Conservation (phyloP, 1,140 invertebrate species). For the Hesperophylax magnus region DNA sequence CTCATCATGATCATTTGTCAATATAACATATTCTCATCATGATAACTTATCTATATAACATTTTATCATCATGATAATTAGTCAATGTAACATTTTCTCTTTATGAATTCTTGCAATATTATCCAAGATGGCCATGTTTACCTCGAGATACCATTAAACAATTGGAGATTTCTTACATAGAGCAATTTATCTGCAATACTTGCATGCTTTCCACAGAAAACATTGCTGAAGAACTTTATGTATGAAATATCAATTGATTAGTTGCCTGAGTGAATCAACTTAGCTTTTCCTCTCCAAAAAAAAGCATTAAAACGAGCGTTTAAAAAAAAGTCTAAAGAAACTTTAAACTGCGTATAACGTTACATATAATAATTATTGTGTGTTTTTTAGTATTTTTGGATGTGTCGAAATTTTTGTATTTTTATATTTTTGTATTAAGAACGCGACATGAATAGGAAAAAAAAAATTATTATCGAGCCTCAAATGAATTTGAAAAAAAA, state of each 20-base stretch:
- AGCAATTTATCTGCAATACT: background rate
- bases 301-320: background rate
- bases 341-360: background rate
- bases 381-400: constrained; percentile 8
- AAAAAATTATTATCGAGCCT: constrained; percentile 4
- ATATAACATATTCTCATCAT: too few species aligned
- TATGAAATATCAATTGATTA: background rate
- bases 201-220: background rate
- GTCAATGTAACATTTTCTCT: too few species aligned
- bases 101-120: too few species aligned
- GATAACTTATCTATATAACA: too few species aligned
- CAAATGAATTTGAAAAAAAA: background rate
- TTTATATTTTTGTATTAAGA: constrained; percentile 30
- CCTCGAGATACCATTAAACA: too few species aligned
- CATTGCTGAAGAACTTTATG: background rate
- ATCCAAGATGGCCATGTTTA: too few species aligned
- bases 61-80: too few species aligned
- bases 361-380: background rate
- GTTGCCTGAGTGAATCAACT: too few species aligned
- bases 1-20: too few species aligned
- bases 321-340: background rate
- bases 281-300: background rate
- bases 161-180: too few species aligned
- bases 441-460: background rate
- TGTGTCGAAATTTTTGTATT: constrained; percentile 32